Evolutionary conservation across 2,888 invertebrate species (phyloP).

Genomic region (Drosophila stalkeri): DNA sequence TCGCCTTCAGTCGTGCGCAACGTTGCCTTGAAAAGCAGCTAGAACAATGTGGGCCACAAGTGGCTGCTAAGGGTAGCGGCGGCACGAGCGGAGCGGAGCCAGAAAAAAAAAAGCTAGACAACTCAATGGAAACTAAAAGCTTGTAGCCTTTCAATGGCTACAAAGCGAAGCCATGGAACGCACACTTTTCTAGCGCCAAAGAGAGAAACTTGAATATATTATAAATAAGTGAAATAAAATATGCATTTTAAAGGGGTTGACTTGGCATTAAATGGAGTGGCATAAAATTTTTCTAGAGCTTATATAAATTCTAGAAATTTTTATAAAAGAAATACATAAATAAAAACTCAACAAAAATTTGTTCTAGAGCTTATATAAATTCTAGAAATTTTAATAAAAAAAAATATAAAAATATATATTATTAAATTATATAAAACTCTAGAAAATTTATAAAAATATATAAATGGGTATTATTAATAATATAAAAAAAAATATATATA

Average conservation of each 20-base stretch:
- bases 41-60: conserved; percentile 37
- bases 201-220: background rate
- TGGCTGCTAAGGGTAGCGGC: background rate
- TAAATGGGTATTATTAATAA: too few species aligned
- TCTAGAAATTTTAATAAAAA: too few species aligned
- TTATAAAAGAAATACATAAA: too few species aligned
- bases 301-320: background rate
- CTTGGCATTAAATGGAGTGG: background rate
- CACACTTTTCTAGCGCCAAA: background rate
- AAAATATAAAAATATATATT: too few species aligned
- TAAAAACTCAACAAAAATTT: too few species aligned
- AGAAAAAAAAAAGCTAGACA: conserved; percentile 1
- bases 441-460: too few species aligned
- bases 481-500: background rate
- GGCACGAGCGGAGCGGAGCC: background rate
- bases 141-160: background rate
- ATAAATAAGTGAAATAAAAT: background rate
- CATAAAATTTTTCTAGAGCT: background rate
- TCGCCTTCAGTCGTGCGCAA: conserved; percentile 43
- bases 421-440: too few species aligned
- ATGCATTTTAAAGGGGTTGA: background rate
- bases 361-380: too few species aligned
- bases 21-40: conserved; percentile 45
- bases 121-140: conserved; percentile 6
- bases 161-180: background rate